Evolutionary conservation across 1,140 invertebrate genomes (phyloP).

Genomic region (Hestina assimilis): DNA sequence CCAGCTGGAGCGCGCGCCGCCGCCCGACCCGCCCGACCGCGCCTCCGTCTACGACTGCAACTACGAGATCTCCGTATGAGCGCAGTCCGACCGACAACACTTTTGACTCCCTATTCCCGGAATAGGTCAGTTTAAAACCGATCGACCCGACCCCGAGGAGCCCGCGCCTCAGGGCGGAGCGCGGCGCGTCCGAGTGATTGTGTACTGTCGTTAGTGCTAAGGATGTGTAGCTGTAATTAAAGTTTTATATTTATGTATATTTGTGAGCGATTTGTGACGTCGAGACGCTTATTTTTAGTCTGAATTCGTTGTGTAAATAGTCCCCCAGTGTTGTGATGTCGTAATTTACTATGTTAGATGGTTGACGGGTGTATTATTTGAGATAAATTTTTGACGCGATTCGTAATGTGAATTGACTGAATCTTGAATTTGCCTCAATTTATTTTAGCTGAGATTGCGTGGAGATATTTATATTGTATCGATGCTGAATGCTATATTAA

Average conservation of each 20-base stretch:
- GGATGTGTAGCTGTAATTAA: slow-evolving; percentile 41
- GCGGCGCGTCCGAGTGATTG: slow-evolving; percentile 6
- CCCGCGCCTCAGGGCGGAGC: slow-evolving; percentile 8
- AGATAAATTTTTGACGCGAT: background rate
- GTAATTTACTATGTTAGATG: slow-evolving; percentile 5
- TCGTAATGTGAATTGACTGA: slow-evolving; percentile 47
- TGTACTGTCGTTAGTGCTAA: slow-evolving; percentile 22
- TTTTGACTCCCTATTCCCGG: slow-evolving; percentile 23
- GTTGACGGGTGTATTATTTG: background rate
- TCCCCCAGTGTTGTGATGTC: slow-evolving; percentile 66
- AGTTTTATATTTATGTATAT: slow-evolving; percentile 70
- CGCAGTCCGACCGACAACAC: slow-evolving; percentile 9
- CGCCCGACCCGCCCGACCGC: slow-evolving; percentile 87
- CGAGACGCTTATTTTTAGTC: slow-evolving; percentile 5
- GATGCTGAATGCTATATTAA: background rate
- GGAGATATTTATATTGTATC: background rate
- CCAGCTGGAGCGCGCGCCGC: slow-evolving; percentile 82
- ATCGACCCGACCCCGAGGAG: background rate
- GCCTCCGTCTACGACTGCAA: slow-evolving; percentile 96
- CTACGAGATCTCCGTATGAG: slow-evolving; percentile 95
- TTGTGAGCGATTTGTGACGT: slow-evolving; percentile 51
- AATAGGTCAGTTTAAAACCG: slow-evolving; percentile 25
- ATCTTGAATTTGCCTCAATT: slow-evolving; percentile 49
- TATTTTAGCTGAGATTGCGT: slow-evolving; percentile 34
- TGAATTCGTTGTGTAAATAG: slow-evolving; percentile 53